phyloP scores from a whole-genome alignment of 2,797 vertebrate species.

The Pteropus rufus region DNA sequence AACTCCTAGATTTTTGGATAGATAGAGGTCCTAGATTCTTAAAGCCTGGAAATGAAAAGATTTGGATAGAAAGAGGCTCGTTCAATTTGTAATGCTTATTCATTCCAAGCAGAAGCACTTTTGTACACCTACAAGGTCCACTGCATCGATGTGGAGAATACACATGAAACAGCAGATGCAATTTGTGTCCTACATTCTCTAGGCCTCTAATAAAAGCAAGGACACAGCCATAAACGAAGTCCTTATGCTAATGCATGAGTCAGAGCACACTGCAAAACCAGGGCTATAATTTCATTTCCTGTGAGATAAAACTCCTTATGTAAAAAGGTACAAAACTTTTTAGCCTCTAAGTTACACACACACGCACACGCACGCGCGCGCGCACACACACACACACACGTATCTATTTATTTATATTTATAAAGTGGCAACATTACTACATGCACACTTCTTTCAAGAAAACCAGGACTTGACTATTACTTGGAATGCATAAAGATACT shows the following conservation, averaged over 20 bases:
- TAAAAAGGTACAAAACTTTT: neutral
- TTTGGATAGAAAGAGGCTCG: neutral
- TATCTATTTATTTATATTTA: neutral
- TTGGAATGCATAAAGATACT: neutral
- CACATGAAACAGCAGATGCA: neutral
- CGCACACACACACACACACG: neutral
- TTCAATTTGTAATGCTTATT: neutral
- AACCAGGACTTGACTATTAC: neutral
- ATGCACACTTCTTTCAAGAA: constrained; percentile 12
- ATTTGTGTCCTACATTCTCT: neutral
- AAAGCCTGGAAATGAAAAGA: neutral
- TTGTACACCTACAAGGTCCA: neutral
- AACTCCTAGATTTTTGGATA: neutral
- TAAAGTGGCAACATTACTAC: neutral
- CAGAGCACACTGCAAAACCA: constrained; percentile 6
- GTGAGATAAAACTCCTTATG: constrained; percentile 3
- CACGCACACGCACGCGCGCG: neutral
- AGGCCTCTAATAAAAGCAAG: constrained; percentile 35
- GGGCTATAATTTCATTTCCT: constrained; percentile 35
- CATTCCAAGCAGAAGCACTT: neutral
- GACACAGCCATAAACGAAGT: neutral
- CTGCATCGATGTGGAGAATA: neutral
- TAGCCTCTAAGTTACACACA: neutral
- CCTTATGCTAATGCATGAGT: constrained; percentile 36
- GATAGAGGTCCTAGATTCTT: neutral